Base-by-base conservation (phyloP, 37 sponge, comb jelly and placozoan species). In the Diacarnus erythraeanus region DNA sequence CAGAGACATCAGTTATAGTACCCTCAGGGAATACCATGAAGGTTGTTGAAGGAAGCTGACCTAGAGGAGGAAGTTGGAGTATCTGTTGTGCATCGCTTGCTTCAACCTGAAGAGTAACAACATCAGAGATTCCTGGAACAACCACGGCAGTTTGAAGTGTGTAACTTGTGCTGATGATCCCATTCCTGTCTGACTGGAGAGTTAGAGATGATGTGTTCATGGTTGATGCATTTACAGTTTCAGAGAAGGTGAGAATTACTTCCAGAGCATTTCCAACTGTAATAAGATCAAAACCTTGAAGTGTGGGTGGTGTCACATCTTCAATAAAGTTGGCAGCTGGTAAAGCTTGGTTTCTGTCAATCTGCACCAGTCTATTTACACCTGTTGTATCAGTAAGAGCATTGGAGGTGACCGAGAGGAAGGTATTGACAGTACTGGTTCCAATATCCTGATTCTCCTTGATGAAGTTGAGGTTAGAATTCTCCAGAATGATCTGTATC, bases 1-100 rank as follows among this genome's bases (percentile, higher is more conserved):
- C 91, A 38, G 85, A 93, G 36, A 90, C 77, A 80, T 96, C 97
- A 9, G 41, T 40, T 20, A 96, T 78, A 30, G 78, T 78, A 20
- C 78, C 88, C 44, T 41, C 47, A 9, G 89, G 86, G 0, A 95
- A 82, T 18, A 65, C 63, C 54, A 95, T 85, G 83, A 83, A 95
- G 1, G 92, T 94, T 37, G 83, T 88, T 22, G 65, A 66, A 8
- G 74, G 65, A 2, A 38, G 73, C 58, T 94, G 95, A 47, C 92
- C 95, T 42, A 91, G 75, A 30, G 95, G 95, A 41, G 91, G 92
- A 3, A 56, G 42, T 9, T 6, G 30, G 0, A 87, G 72, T 29
- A 94, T 90, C 35, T 58, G 69, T 29, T 87, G 75, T 0, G 59
- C 82, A 80, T 92, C 92, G 15, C 71, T 42, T 3, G 67, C 69